phyloP scores from a whole-genome alignment of 2,888 invertebrate species.

The Minunthozetes semirufus region DNA sequence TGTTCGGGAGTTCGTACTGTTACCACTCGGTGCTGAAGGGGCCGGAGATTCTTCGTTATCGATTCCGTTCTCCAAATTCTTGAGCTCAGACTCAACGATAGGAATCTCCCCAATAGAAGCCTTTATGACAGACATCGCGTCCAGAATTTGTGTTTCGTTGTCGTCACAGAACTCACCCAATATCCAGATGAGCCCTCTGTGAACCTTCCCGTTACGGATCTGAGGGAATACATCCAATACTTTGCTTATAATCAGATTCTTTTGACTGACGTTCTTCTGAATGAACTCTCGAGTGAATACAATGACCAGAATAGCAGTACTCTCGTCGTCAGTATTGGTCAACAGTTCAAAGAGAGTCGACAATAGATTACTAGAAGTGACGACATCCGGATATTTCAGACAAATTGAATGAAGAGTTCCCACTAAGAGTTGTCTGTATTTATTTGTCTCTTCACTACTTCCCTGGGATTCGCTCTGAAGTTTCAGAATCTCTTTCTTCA shows the following conservation, averaged over 20 bases:
- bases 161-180: slow-evolving; percentile 89
- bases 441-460: slow-evolving; percentile 74
- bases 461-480: slow-evolving; percentile 68
- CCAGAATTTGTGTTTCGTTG: slow-evolving; percentile 53
- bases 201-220: slow-evolving; percentile 60
- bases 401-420: slow-evolving; percentile 88
- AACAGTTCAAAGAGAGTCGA: slow-evolving; percentile 37
- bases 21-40: background rate
- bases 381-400: slow-evolving; percentile 60
- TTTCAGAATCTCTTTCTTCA: slow-evolving; percentile 86
- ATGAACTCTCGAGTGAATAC: slow-evolving; percentile 94
- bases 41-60: slow-evolving; percentile 53
- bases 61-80: slow-evolving; percentile 65
- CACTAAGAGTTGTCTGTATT: slow-evolving; percentile 89
- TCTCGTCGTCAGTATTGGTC: slow-evolving; percentile 56
- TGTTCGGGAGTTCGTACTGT: slow-evolving; percentile 54
- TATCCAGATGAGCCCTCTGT: slow-evolving; percentile 93
- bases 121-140: slow-evolving; percentile 67
- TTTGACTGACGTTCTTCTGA: slow-evolving; percentile 75
- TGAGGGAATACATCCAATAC: slow-evolving; percentile 77
- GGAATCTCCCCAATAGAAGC: slow-evolving; percentile 65
- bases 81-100: slow-evolving; percentile 58
- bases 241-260: slow-evolving; percentile 70
- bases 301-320: slow-evolving; percentile 87
- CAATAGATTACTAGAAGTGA: slow-evolving; percentile 41